phyloP scores from a whole-genome alignment of 2,113 vertebrate genomes.

The Neogobius melanostomus region DNA sequence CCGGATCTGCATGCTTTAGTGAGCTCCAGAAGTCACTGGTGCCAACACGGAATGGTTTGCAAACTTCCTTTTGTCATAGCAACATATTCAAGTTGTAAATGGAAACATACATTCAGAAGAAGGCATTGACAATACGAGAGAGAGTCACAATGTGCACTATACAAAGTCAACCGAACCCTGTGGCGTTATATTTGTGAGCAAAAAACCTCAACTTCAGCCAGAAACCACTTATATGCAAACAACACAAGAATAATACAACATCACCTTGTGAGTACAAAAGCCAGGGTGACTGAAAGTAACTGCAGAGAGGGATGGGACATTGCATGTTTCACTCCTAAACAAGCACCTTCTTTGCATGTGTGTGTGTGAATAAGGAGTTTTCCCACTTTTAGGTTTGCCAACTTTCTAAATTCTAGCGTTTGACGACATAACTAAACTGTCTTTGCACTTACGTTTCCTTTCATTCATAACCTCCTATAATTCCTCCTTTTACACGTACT shows the following conservation, averaged over 20 bases:
- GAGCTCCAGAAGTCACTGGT: slow-evolving; percentile 66
- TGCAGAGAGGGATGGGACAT: no score
- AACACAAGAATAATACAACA: no score
- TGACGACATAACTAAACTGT: background rate
- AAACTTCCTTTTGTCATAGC: slow-evolving; percentile 12
- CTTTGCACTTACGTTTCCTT: slow-evolving; percentile 63
- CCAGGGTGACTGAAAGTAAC: no score
- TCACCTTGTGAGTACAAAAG: no score
- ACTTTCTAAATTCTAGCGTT: no score
- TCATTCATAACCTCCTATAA: background rate
- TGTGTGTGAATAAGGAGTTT: no score
- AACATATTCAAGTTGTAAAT: slow-evolving; percentile 69
- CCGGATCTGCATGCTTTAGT: slow-evolving; percentile 15
- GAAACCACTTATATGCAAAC: no score
- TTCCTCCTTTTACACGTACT: background rate
- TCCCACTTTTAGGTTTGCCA: no score
- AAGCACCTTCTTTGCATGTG: no score
- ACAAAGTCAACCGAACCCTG: slow-evolving; percentile 65
- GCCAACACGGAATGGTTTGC: slow-evolving; percentile 75
- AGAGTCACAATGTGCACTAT: slow-evolving; percentile 78
- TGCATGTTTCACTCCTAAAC: no score
- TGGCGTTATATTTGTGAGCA: slow-evolving; percentile 78
- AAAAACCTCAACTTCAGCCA: slow-evolving; percentile 44
- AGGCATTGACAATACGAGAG: slow-evolving; percentile 82
- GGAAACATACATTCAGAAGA: slow-evolving; percentile 74